Percentiles rank a stretch among this genome's conserved stretches.
Evolutionary conservation across 2,888 invertebrate genomes (phyloP).

Genomic region (Dasypogon diadema): DNA sequence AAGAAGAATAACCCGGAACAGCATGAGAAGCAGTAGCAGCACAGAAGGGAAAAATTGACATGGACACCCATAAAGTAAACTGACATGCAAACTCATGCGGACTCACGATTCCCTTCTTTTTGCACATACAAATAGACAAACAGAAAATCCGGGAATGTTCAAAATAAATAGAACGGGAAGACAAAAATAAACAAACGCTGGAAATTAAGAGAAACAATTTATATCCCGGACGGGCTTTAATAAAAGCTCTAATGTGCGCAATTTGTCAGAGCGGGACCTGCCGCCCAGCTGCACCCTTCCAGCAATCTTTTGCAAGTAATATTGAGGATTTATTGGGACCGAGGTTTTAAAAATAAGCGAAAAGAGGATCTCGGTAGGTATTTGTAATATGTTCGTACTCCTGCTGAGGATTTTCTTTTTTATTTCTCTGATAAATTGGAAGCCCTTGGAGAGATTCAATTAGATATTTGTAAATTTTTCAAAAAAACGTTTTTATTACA

Average conservation of each 20-base stretch:
- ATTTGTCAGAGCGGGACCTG: slow-evolving; percentile 27
- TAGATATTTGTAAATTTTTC: not conserved
- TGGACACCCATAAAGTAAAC: slow-evolving; percentile 40
- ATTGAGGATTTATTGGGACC: slow-evolving; percentile 32
- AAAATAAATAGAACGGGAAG: slow-evolving; percentile 23
- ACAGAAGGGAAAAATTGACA: slow-evolving; percentile 23
- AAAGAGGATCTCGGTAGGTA: too few species aligned
- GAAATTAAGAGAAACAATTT: slow-evolving; percentile 51
- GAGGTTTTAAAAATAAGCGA: not conserved
- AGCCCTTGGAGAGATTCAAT: not conserved
- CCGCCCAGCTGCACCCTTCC: not conserved
- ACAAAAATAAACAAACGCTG: slow-evolving; percentile 46
- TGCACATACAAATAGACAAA: not conserved
- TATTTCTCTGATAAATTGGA: not conserved
- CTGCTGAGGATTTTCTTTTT: not conserved
- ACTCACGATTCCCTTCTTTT: not conserved
- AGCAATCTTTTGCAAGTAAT: slow-evolving; percentile 6
- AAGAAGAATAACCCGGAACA: not conserved
- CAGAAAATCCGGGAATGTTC: not conserved
- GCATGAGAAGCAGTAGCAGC: not conserved
- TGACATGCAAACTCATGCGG: slow-evolving; percentile 40
- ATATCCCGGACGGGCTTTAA: slow-evolving; percentile 51
- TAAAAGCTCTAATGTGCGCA: slow-evolving; percentile 49
- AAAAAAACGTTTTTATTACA: not conserved
- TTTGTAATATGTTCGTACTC: not conserved